Percentiles rank a stretch among this genome's conserved stretches.
phyloP scores from a whole-genome alignment of 2,797 vertebrate species.

The Hybognathus amarus region DNA sequence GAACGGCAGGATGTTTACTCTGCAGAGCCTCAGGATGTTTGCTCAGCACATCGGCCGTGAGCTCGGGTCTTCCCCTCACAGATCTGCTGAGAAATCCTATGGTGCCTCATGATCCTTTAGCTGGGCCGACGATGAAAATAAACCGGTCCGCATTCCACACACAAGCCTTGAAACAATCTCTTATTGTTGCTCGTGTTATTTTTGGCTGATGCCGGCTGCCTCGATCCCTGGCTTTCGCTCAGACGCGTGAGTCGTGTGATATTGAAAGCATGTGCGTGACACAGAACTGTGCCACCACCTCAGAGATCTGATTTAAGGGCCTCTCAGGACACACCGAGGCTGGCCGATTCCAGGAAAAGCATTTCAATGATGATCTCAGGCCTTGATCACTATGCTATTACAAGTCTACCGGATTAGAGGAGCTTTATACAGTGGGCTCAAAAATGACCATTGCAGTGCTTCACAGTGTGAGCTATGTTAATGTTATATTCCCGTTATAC shows the following conservation, averaged over 20 bases:
- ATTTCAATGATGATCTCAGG: background rate
- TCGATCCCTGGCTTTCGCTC: background rate
- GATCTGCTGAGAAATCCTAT: slow-evolving; percentile 4
- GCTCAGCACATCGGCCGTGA: slow-evolving; percentile 63
- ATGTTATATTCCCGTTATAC: background rate
- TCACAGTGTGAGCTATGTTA: background rate
- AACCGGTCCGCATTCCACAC: background rate
- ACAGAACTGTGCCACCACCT: slow-evolving; percentile 30
- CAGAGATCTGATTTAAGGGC: slow-evolving; percentile 5
- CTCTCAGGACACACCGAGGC: slow-evolving; percentile 1
- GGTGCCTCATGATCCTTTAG: background rate
- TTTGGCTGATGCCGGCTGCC: background rate
- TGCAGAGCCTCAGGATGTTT: slow-evolving; percentile 66
- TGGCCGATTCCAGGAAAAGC: background rate
- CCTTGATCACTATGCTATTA: background rate
- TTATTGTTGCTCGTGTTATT: background rate
- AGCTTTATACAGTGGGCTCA: background rate
- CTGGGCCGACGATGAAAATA: slow-evolving; percentile 9
- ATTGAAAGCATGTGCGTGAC: background rate
- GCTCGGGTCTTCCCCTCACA: slow-evolving; percentile 33
- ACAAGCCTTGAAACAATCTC: background rate
- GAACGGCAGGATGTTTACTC: slow-evolving; percentile 66
- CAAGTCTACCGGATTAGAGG: background rate
- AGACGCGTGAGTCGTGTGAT: slow-evolving; percentile 4
- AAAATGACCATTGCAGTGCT: background rate